Conservation (phyloP, 1,140 invertebrate genomes). For the Archivesica marissinica region DNA sequence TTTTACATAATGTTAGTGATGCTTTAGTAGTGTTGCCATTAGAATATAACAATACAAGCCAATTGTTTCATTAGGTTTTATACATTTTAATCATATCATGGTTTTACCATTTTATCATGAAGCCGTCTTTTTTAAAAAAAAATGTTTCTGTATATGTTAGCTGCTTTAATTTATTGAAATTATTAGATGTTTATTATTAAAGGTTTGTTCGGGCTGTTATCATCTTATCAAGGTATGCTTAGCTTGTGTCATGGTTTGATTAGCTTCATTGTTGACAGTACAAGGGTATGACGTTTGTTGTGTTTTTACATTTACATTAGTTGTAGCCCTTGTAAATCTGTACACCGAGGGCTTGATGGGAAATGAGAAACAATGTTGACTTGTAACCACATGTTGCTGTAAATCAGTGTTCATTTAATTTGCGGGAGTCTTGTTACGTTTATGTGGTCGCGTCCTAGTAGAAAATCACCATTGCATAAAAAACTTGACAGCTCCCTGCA, state of each 20-base stretch:
- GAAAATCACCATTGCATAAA: too few relatives aligned
- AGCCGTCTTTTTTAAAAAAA: background rate
- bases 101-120: conserved; percentile 2
- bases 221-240: background rate
- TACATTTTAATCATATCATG: conserved; percentile 42
- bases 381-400: background rate
- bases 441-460: too few relatives aligned
- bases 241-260: background rate
- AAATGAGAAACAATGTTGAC: conserved; percentile 4
- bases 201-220: conserved; percentile 18
- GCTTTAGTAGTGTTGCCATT: conserved; percentile 42
- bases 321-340: conserved; percentile 2
- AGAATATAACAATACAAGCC: conserved; percentile 18
- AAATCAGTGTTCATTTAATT: too few relatives aligned
- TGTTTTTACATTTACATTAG: background rate
- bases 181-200: background rate
- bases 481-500: too few relatives aligned
- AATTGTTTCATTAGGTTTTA: conserved; percentile 27
- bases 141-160: conserved; percentile 18
- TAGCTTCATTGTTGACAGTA: background rate
- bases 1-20: conserved; percentile 44
- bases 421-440: too few relatives aligned
- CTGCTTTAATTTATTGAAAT: conserved; percentile 19
- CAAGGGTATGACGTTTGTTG: background rate
- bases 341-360: conserved; percentile 13